Conservation (phyloP, 2,797 vertebrate genomes). For the Hydrolagus colliei region DNA sequence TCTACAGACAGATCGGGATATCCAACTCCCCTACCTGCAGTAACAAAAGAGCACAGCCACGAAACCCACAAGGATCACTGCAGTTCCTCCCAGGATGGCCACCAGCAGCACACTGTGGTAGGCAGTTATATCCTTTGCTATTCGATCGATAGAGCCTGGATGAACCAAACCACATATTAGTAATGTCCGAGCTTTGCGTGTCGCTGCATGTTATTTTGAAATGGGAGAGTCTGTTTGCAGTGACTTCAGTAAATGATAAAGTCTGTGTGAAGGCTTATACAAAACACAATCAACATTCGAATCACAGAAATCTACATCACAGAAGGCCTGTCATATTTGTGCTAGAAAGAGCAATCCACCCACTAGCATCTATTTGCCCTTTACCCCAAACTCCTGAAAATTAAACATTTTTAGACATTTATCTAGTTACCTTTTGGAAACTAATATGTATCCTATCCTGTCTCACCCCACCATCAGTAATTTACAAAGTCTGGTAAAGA, state of each 20-base stretch:
- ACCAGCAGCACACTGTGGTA: conserved; percentile 67
- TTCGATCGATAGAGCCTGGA: conserved; percentile 49
- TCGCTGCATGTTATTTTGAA: background rate
- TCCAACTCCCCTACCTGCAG: conserved; percentile 51
- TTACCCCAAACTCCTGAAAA: too few relatives aligned
- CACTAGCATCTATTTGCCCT: too few relatives aligned
- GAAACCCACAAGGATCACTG: conserved; percentile 62
- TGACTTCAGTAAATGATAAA: background rate
- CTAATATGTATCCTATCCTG: too few relatives aligned
- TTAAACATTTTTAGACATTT: too few relatives aligned
- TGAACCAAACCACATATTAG: conserved; percentile 33
- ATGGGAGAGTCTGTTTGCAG: background rate
- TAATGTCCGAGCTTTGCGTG: background rate
- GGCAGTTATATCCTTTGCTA: conserved; percentile 60
- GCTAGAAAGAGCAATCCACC: background rate
- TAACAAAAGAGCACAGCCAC: conserved; percentile 67
- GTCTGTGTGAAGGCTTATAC: background rate
- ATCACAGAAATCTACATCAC: background rate
- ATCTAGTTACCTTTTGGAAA: too few relatives aligned
- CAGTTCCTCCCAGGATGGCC: conserved; percentile 64
- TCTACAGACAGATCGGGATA: background rate
- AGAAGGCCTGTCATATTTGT: too few relatives aligned
- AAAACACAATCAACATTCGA: background rate
- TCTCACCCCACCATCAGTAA: too few relatives aligned
- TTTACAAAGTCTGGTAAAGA: too few relatives aligned